phyloP scores from a whole-genome alignment of 1,140 invertebrate species.

The Phocides pigmalion region DNA sequence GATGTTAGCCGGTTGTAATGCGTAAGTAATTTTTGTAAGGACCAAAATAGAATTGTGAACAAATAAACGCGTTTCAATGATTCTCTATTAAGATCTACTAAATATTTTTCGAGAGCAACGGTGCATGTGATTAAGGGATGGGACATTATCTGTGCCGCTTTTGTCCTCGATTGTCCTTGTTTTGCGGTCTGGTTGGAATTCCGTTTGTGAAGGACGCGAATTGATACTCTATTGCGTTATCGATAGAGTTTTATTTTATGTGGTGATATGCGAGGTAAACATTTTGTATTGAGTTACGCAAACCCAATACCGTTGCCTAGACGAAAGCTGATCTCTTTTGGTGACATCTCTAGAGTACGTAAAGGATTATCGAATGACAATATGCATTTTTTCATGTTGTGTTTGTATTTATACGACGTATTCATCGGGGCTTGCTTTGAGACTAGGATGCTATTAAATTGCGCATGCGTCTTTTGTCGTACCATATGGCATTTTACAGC shows the following conservation, averaged over 20 bases:
- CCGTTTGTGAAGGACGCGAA: constrained; percentile 34
- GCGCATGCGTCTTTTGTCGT: constrained; percentile 76
- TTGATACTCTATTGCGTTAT: constrained; percentile 50
- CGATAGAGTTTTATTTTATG: constrained; percentile 47
- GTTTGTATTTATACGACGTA: constrained; percentile 57
- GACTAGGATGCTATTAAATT: constrained; percentile 81
- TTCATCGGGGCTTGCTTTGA: constrained; percentile 71
- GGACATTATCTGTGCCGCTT: constrained; percentile 76
- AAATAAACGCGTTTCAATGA: constrained; percentile 65
- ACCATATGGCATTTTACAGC: constrained; percentile 77
- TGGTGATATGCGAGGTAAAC: constrained; percentile 36
- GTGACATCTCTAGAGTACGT: constrained; percentile 79
- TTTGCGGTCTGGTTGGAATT: constrained; percentile 72
- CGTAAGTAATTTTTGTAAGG: constrained; percentile 50
- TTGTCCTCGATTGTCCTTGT: constrained; percentile 76
- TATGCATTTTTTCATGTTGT: constrained; percentile 69
- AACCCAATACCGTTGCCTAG: constrained; percentile 77
- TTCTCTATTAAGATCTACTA: constrained; percentile 63
- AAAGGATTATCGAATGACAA: constrained; percentile 83
- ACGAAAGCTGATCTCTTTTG: constrained; percentile 77
- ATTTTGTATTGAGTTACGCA: constrained; percentile 78
- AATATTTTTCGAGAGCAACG: constrained; percentile 78
- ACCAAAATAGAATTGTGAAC: constrained; percentile 65
- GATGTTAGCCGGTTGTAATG: constrained; percentile 55
- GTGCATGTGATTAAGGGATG: constrained; percentile 82